Evolutionary conservation across 2,113 vertebrate genomes (phyloP), one percentile per base, ranked within the genome.

Genomic region (Pao palembangensis): DNA sequence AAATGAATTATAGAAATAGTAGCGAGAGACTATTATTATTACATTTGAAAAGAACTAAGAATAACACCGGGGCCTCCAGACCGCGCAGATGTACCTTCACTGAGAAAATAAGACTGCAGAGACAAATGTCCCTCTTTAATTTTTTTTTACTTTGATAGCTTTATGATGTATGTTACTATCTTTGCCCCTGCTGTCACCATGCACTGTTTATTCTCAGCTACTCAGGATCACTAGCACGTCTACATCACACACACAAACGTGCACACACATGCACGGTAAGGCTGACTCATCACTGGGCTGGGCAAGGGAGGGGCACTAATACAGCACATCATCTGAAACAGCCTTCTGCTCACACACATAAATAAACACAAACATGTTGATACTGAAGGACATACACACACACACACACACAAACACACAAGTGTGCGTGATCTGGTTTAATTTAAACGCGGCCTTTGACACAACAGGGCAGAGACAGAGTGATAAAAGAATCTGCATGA

Each of bases 221-320:
- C 80, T 80, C 69, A 67, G 78, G 47, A 73, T 66, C 58, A 48
- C 55, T 55, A 61, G 60, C 76, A 73, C 8, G 17, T 58, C 38
- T 17, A 38, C 50, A 47, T 66, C 49, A 50, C 43, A 19, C 51
- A 25, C n/a, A 19, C 3, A 67, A 58, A 61, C 58, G 44, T 48
- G 58, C 53, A 58, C 25, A 67, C 53, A 50, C 41, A 21, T 61
- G 17, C 43, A 42, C 53, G 14, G 28, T 61, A 18, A 31, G 17
- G 61, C 70, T 84, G 83, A 85, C 51, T 81, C 81, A 87, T 78
- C 61, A 49, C 28, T 56, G 63, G 79, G 76, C 58, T 67, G 61
- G 57, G 74, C 74, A 51, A 69, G 74, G 78, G 78, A 78, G 74
- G 64, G 69, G 68, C 67, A 58, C 47, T 58, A 43, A 72, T 73